These are phyloP conservation scores for Pristionchus arcanus DNA, from an alignment of 2,888 invertebrate species.

Conservation along the genomic window DNA sequence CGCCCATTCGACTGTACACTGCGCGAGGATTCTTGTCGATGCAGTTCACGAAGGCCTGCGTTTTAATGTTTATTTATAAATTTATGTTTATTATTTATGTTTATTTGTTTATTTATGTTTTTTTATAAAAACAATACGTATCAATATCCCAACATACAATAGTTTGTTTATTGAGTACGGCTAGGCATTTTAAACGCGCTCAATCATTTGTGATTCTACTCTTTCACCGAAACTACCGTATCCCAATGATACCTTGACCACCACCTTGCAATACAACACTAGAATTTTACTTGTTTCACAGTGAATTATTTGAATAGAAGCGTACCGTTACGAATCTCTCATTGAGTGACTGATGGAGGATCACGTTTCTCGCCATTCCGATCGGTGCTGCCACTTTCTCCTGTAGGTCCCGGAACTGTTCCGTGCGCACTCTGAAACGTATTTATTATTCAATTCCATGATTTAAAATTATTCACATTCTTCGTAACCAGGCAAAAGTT, in stretches of 20 bases:
- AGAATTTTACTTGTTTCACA: no score
- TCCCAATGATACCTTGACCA: no score
- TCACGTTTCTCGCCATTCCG: slow-evolving; percentile 85
- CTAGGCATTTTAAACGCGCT: no score
- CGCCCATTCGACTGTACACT: slow-evolving; percentile 33
- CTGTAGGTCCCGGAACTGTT: slow-evolving; percentile 85
- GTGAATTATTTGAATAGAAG: no score
- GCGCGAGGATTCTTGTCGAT: slow-evolving; percentile 37
- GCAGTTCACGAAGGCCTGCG: slow-evolving; percentile 51
- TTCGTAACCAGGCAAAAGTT: neutral
- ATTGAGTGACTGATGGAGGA: slow-evolving; percentile 87
- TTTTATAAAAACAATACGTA: no score
- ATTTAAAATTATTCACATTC: neutral
- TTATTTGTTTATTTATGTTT: no score
- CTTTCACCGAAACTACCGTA: no score
- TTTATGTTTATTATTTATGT: no score
- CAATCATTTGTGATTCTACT: no score
- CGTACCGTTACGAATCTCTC: slow-evolving; percentile 89
- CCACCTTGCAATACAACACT: no score
- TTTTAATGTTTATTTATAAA: neutral
- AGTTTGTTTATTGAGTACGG: no score
- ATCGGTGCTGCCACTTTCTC: slow-evolving; percentile 86
- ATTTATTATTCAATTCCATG: neutral
- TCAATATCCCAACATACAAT: no score
- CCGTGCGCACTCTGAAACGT: slow-evolving; percentile 43